Evolutionary conservation across 2,113 vertebrate species (phyloP), one percentile per base, ranked within the genome.

Genomic region (Shinisaurus crocodilurus): DNA sequence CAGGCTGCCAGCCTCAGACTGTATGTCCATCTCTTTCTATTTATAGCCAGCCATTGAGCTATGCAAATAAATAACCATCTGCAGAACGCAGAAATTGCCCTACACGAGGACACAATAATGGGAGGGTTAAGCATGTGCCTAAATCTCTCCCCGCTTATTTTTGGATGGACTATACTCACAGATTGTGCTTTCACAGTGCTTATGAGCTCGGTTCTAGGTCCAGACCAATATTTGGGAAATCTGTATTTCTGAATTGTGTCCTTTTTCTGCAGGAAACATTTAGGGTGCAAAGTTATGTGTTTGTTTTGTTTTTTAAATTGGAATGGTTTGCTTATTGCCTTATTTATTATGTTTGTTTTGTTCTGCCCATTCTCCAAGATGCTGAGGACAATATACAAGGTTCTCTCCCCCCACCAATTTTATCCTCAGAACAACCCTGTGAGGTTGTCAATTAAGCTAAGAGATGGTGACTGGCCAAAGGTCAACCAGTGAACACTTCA

Each of bases 11-110:
- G 94, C 89, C 91, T 96, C 96, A 95, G 94, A 95, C 90, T 92
- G 94, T 95, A 93, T 76, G 88, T 94, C 96, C 94, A 96, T 97
- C 94, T 97, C 94, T 97, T 98, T 96, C 97, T 96, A 97, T 98
- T 95, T 89, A 95, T 96, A 95, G 91, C 93, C 77, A 85, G 92
- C 40, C 54, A 91, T 92, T 93, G 93, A 93, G 81, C 92, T 89
- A 94, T 94, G 93, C 92, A 94, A 94, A 95, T 92, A 91, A 95
- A 91, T 40, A 90, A 67, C 45, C 63, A 75, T 12, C 92, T 50
- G 20, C 79, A n/a, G 60, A 79, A 82, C 23, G 87, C 29, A 86
- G 57, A 90, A 74, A 88, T 91, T 91, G 67, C 67, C 77, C 86
- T 84, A 48, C 89, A 92, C 67, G 88, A 40, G 45, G 29, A 76